phyloP scores from a whole-genome alignment of 2,888 invertebrate species.

The Sycophila texana region DNA sequence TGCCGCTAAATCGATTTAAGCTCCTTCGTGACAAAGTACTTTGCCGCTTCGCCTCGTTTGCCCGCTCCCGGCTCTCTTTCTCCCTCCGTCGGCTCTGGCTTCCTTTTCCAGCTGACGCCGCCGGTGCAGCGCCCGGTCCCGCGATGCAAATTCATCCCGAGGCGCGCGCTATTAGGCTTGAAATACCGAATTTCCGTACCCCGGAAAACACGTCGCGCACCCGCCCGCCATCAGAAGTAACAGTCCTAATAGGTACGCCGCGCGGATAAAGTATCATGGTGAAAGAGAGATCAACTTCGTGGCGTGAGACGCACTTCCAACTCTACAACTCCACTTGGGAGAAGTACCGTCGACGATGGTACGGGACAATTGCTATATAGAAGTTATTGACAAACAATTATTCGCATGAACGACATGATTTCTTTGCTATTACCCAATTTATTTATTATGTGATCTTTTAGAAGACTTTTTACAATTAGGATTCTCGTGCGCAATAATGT shows the following conservation, averaged over 20 bases:
- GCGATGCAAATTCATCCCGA: constrained; percentile 61
- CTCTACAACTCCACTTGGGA: constrained; percentile 19
- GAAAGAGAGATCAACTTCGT: background rate
- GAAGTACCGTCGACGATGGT: too few species aligned
- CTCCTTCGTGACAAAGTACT: constrained; percentile 64
- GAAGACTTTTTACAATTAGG: too few species aligned
- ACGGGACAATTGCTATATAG: too few species aligned
- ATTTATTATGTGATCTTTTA: too few species aligned
- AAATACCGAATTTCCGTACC: constrained; percentile 58
- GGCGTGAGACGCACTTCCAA: constrained; percentile 45
- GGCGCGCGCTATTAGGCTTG: constrained; percentile 60
- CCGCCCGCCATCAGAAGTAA: too few species aligned
- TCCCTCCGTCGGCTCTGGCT: background rate
- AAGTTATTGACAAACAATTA: too few species aligned
- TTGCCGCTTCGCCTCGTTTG: constrained; percentile 60
- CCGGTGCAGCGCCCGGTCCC: background rate
- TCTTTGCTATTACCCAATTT: too few species aligned
- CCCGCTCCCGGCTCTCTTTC: constrained; percentile 15
- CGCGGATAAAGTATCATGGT: background rate
- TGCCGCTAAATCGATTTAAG: constrained; percentile 64
- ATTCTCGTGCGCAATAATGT: too few species aligned
- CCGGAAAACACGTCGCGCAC: background rate
- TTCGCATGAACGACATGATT: too few species aligned
- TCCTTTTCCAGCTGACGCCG: background rate
- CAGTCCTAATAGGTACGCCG: background rate